Conservation (phyloP, 2,797 vertebrate species). For the Apogon hyalosoma region DNA sequence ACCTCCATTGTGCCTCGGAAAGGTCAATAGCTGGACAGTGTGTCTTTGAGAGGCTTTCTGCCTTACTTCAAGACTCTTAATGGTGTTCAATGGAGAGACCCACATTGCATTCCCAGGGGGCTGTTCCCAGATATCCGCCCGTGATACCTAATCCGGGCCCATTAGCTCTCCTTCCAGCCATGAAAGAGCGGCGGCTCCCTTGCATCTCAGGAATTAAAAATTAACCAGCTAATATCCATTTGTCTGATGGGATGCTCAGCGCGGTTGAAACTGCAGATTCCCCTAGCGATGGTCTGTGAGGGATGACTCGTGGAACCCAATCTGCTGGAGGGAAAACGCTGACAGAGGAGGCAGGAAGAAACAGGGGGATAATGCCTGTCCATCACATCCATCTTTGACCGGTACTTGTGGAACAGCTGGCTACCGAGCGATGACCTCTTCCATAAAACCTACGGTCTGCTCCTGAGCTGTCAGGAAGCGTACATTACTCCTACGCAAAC, state of each 20-base stretch:
- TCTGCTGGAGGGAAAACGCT: slow-evolving; percentile 79
- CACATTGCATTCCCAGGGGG: slow-evolving; percentile 75
- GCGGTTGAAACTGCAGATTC: slow-evolving; percentile 85
- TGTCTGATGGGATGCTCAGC: slow-evolving; percentile 81
- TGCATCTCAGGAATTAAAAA: slow-evolving; percentile 86
- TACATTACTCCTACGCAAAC: slow-evolving; percentile 38
- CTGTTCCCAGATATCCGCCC: slow-evolving; percentile 82
- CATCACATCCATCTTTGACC: slow-evolving; percentile 68
- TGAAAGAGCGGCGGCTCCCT: slow-evolving; percentile 77
- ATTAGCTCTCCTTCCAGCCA: slow-evolving; percentile 83
- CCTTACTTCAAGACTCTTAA: slow-evolving; percentile 79
- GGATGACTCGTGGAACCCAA: slow-evolving; percentile 78
- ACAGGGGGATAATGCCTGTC: slow-evolving; percentile 67
- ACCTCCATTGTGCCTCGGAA: slow-evolving; percentile 71
- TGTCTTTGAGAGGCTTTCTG: slow-evolving; percentile 83
- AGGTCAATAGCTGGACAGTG: slow-evolving; percentile 84
- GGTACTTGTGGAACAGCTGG: slow-evolving; percentile 60
- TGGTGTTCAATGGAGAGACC: slow-evolving; percentile 82
- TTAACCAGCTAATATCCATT: slow-evolving; percentile 88
- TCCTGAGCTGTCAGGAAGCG: slow-evolving; percentile 51
- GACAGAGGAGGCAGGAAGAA: slow-evolving; percentile 77
- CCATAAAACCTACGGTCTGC: slow-evolving; percentile 49
- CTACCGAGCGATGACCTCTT: slow-evolving; percentile 58
- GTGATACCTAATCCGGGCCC: slow-evolving; percentile 86
- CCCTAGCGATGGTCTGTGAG: slow-evolving; percentile 74